These are phyloP conservation scores for Rhadinocentrus ornatus DNA, from an alignment of 2,797 vertebrate species.

Conservation along the genomic window DNA sequence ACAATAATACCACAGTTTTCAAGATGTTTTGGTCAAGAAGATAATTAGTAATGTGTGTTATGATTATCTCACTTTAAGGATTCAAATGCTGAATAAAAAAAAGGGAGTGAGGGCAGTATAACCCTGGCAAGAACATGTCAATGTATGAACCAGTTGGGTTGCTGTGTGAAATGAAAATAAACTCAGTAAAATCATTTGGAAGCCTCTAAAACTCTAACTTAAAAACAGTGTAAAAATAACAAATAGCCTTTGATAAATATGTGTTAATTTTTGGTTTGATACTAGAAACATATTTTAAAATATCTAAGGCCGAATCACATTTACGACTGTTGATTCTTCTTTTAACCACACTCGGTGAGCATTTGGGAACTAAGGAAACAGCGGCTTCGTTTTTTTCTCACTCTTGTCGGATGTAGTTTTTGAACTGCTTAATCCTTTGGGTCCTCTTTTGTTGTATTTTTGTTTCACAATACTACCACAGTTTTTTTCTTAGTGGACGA, in stretches of 20 bases:
- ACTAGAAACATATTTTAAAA: too few relatives aligned
- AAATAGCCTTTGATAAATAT: background rate
- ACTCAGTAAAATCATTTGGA: background rate
- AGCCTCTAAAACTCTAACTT: background rate
- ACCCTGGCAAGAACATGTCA: background rate
- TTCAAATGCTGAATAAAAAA: background rate
- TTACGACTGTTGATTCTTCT: background rate
- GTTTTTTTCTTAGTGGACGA: background rate
- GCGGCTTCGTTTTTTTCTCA: background rate
- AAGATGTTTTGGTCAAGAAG: background rate
- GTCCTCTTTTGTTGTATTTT: background rate
- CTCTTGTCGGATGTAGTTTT: background rate
- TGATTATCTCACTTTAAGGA: constrained; percentile 3
- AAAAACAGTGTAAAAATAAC: background rate
- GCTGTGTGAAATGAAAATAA: background rate
- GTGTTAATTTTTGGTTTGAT: background rate
- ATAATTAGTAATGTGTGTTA: background rate
- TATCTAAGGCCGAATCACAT: background rate
- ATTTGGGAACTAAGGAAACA: background rate
- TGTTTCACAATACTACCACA: background rate
- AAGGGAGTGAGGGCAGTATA: background rate
- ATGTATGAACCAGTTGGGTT: background rate
- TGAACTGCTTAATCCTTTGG: background rate
- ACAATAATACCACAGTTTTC: constrained; percentile 9
- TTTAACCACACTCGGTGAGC: background rate